Conservation (phyloP, 2,797 vertebrate species). For the Propithecus perrieri region DNA sequence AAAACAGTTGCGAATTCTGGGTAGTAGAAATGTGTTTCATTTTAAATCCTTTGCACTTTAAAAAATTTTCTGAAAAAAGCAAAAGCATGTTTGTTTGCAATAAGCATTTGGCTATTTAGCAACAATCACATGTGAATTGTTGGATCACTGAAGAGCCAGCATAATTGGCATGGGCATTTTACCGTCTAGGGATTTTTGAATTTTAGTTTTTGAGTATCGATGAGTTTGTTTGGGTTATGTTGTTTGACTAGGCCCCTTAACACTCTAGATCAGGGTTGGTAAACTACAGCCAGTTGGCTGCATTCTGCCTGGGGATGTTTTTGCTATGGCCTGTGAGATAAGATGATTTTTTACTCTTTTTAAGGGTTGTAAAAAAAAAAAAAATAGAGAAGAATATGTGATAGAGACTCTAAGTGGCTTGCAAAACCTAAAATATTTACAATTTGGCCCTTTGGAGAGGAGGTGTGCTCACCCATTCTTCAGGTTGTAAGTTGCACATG, state of each 20-base stretch:
- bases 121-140: background rate
- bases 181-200: constrained; percentile 8
- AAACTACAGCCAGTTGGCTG: background rate
- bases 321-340: background rate
- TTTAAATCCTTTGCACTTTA: background rate
- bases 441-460: background rate
- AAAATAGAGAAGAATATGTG: background rate
- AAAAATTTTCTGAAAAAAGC: background rate
- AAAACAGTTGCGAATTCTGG: constrained; percentile 28
- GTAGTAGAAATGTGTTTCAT: constrained; percentile 21
- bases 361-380: background rate
- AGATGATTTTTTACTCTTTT: constrained; percentile 2
- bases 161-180: background rate
- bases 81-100: background rate
- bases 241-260: background rate
- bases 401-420: background rate
- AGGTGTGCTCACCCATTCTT: background rate
- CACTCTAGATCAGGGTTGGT: background rate
- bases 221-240: constrained; percentile 4
- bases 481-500: constrained; percentile 34
- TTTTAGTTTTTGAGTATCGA: background rate
- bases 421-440: constrained; percentile 42
- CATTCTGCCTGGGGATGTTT: background rate
- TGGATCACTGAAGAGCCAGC: background rate
- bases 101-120: background rate